Evolutionary conservation across 2,797 vertebrate genomes (phyloP).

Genomic region (Aeoliscus strigatus): DNA sequence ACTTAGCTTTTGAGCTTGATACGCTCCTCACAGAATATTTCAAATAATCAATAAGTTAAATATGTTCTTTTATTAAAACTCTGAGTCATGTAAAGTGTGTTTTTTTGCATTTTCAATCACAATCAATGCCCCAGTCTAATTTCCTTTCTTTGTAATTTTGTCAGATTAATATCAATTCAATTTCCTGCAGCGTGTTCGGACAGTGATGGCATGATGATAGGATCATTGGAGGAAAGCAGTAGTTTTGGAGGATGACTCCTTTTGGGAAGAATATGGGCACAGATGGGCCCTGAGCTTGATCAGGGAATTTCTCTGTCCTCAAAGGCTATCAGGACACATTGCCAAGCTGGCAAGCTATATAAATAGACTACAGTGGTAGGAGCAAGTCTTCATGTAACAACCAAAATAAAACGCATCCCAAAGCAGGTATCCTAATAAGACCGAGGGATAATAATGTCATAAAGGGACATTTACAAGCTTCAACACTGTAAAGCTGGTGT

Average conservation of each 20-base stretch:
- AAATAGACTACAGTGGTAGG: constrained; percentile 63
- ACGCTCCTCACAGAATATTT: constrained; percentile 4
- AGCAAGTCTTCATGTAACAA: constrained; percentile 50
- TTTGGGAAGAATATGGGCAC: constrained; percentile 63
- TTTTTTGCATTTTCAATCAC: constrained; percentile 32
- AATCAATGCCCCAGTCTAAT: constrained; percentile 52
- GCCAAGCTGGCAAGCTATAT: constrained; percentile 67
- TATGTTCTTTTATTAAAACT: constrained; percentile 17
- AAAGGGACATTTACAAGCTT: constrained; percentile 22
- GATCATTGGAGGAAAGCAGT: constrained; percentile 54
- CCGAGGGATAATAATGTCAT: constrained; percentile 30
- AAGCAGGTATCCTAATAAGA: constrained; percentile 26
- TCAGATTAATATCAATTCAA: constrained; percentile 70
- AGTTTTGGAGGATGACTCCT: constrained; percentile 62
- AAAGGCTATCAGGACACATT: constrained; percentile 60
- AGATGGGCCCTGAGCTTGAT: constrained; percentile 69
- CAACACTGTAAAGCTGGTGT: constrained; percentile 7
- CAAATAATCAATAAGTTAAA: constrained; percentile 15
- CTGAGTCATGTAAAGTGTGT: constrained; percentile 2
- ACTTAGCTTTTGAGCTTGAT: constrained; percentile 17
- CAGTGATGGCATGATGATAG: constrained; percentile 53
- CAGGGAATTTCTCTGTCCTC: constrained; percentile 66
- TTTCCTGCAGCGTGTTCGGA: constrained; percentile 68
- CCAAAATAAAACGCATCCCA: constrained; percentile 48
- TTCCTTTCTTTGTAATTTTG: constrained; percentile 64